Evolutionary conservation across 2,113 vertebrate species (phyloP).

Genomic region (Nyctibius bracteatus): DNA sequence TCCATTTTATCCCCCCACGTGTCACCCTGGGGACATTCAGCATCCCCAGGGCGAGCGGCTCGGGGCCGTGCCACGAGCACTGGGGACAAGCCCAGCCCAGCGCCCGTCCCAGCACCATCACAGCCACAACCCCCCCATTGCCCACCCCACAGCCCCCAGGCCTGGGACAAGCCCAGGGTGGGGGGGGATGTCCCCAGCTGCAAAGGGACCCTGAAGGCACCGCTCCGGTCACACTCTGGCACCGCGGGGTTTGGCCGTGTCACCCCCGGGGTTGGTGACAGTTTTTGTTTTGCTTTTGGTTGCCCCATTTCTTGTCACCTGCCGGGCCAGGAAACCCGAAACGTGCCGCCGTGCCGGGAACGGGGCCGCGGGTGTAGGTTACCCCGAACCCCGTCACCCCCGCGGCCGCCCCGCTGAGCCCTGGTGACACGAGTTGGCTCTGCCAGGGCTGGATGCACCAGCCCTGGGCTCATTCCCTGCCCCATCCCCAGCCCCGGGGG

Average conservation of each 20-base stretch:
- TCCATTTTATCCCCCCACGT: neutral
- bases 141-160: neutral
- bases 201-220: neutral
- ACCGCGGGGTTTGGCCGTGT: accelerated
- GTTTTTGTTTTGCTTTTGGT: neutral
- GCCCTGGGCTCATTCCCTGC: accelerated
- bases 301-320: neutral
- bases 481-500: neutral
- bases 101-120: neutral
- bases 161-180: neutral
- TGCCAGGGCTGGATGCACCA: neutral
- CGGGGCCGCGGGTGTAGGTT: neutral
- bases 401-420: accelerated
- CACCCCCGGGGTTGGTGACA: neutral
- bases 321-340: neutral
- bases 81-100: neutral
- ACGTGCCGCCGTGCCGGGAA: neutral
- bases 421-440: neutral
- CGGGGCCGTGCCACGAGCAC: accelerated
- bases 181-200: neutral
- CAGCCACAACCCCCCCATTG: accelerated
- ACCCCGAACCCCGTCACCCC: neutral
- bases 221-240: accelerated
- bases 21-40: neutral
- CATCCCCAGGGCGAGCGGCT: neutral